Conservation (phyloP, 2,797 vertebrate genomes). For the Mus caroli region DNA sequence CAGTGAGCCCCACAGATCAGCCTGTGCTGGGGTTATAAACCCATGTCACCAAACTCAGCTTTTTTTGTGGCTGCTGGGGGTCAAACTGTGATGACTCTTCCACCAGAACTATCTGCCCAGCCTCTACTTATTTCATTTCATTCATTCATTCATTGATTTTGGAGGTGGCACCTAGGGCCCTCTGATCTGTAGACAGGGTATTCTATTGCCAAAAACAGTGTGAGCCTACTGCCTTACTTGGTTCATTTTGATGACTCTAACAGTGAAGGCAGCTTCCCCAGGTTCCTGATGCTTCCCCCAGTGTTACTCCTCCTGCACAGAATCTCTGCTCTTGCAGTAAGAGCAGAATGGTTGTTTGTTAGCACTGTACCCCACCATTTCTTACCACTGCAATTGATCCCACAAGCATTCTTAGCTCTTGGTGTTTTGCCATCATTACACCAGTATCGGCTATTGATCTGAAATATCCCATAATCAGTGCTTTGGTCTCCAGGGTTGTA, state of each 20-base stretch:
- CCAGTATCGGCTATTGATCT: slow-evolving; percentile 91
- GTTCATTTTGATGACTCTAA: background rate
- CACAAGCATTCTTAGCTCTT: background rate
- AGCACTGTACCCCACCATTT: rapidly evolving
- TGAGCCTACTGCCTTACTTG: background rate
- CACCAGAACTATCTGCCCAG: background rate
- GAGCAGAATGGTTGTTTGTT: background rate
- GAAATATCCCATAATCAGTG: slow-evolving; percentile 88
- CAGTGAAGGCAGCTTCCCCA: background rate
- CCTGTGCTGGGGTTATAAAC: background rate
- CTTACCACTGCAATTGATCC: slow-evolving; percentile 75
- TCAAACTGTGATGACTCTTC: background rate
- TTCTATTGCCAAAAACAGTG: no score
- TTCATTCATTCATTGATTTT: background rate
- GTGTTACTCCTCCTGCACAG: background rate
- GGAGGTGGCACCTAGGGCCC: no score
- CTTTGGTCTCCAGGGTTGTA: slow-evolving; percentile 72
- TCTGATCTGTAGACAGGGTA: background rate
- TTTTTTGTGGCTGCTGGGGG: background rate
- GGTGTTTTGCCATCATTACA: slow-evolving; percentile 77
- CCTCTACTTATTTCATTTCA: background rate
- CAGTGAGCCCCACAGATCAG: background rate
- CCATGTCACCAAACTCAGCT: background rate
- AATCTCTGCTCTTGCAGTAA: background rate
- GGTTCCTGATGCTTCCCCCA: background rate